These are phyloP conservation scores for Varanus komodoensis DNA, from an alignment of 2,113 vertebrate species.

Conservation along the genomic window DNA sequence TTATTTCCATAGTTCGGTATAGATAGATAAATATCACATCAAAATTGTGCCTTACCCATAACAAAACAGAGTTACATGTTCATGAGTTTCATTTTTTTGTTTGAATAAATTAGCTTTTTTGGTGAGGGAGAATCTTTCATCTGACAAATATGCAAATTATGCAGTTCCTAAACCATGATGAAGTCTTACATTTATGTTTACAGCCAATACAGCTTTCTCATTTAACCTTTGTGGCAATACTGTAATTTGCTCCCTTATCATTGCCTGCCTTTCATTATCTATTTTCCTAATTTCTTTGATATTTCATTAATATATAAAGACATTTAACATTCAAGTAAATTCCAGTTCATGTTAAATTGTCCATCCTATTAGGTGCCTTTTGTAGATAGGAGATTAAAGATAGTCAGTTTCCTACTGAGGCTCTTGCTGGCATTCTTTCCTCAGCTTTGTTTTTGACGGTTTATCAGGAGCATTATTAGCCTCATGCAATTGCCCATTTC, in stretches of 20 bases:
- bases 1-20: background rate
- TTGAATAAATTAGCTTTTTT: background rate
- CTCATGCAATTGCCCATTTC: constrained; percentile 31
- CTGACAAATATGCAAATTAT: background rate
- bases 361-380: background rate
- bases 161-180: background rate
- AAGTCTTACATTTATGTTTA: constrained; percentile 7
- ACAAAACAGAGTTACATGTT: background rate
- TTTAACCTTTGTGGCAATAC: background rate
- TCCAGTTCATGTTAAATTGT: constrained; percentile 34
- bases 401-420: constrained; percentile 28
- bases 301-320: constrained; percentile 38
- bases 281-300: constrained; percentile 22
- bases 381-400: constrained; percentile 29
- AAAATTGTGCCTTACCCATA: background rate
- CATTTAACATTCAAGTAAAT: constrained; percentile 36
- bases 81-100: background rate
- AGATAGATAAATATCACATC: background rate
- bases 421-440: constrained; percentile 21
- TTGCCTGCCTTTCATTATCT: constrained; percentile 29
- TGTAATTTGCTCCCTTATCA: constrained; percentile 10
- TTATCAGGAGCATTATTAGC: constrained; percentile 51
- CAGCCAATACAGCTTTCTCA: background rate
- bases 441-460: constrained; percentile 30
- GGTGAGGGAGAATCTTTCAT: background rate